A percentile compares a stretch with the other conserved stretches of the same genome.
These are phyloP conservation scores for Drosophila sulfurigaster DNA, from an alignment of 1,140 invertebrate species.

Conservation along the genomic window DNA sequence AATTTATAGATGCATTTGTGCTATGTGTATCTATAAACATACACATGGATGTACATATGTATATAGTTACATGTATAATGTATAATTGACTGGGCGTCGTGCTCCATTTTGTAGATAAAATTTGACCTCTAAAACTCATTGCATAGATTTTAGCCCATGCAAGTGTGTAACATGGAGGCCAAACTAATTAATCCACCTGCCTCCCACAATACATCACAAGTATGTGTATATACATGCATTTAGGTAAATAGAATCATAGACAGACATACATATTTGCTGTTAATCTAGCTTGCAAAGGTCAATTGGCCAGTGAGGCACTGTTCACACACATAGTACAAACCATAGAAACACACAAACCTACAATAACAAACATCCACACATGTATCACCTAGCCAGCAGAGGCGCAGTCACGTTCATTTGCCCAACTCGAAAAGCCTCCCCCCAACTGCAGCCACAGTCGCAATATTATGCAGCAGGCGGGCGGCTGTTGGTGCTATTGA, in stretches of 20 bases:
- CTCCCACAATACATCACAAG: slow-evolving; percentile 15
- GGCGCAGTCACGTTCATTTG: slow-evolving; percentile 31
- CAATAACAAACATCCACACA: neutral
- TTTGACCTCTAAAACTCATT: slow-evolving; percentile 69
- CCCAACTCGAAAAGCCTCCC: slow-evolving; percentile 22
- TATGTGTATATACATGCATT: neutral
- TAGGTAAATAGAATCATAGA: slow-evolving; percentile 6
- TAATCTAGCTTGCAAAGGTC: slow-evolving; percentile 81
- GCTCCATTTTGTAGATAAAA: slow-evolving; percentile 49
- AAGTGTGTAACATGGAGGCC: slow-evolving; percentile 57
- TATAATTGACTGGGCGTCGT: slow-evolving; percentile 33
- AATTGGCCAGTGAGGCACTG: slow-evolving; percentile 71
- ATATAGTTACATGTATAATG: slow-evolving; percentile 20
- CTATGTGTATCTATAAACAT: neutral
- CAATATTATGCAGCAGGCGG: neutral
- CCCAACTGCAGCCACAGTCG: slow-evolving; percentile 17
- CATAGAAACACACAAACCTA: slow-evolving; percentile 2
- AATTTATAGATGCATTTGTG: slow-evolving; percentile 48
- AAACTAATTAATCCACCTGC: slow-evolving; percentile 70
- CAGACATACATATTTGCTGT: slow-evolving; percentile 63
- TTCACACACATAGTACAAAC: slow-evolving; percentile 8
- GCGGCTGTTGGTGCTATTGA: slow-evolving; percentile 15
- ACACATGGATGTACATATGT: slow-evolving; percentile 6
- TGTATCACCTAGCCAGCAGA: slow-evolving; percentile 39
- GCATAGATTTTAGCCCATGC: slow-evolving; percentile 60